phyloP scores from a whole-genome alignment of 2,888 invertebrate genomes.

The Oscheius sp. region DNA sequence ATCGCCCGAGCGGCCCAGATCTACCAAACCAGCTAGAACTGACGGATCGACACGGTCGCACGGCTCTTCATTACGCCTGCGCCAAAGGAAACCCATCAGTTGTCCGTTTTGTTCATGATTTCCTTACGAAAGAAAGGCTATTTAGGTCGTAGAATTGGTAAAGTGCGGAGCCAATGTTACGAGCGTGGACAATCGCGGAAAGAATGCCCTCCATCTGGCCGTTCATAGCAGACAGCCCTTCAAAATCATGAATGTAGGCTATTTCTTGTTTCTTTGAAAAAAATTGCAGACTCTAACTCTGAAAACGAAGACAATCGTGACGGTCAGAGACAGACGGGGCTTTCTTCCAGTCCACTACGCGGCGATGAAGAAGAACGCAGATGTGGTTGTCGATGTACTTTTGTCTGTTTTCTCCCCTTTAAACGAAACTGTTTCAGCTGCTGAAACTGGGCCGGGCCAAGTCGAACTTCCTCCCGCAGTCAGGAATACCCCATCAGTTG shows the following conservation, averaged over 20 bases:
- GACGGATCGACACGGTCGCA: constrained; percentile 38
- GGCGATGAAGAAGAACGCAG: constrained; percentile 3
- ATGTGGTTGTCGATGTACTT: constrained; percentile 8
- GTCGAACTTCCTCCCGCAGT: neutral
- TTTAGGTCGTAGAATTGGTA: constrained; percentile 18
- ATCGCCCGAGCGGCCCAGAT: neutral
- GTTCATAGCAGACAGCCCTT: constrained; percentile 1
- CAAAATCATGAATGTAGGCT: neutral
- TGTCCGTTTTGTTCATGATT: constrained; percentile 13
- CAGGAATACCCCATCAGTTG: constrained; percentile 76
- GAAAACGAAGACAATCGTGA: neutral
- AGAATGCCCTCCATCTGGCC: constrained; percentile 22
- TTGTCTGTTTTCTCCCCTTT: neutral
- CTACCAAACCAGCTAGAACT: neutral
- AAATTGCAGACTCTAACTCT: neutral
- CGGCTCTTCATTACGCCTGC: constrained; percentile 43
- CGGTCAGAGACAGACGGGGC: constrained; percentile 9
- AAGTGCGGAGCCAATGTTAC: constrained; percentile 21
- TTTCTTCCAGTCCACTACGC: constrained; percentile 27
- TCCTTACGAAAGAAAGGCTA: neutral
- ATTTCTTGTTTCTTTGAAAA: too few relatives aligned
- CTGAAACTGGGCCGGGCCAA: neutral
- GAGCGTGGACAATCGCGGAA: neutral
- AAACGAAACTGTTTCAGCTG: neutral
- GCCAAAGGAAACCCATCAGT: constrained; percentile 23